A percentile compares a stretch with the other conserved stretches of the same genome.
Evolutionary conservation across 2,113 vertebrate species (phyloP).

Genomic region (Jacana jacana): DNA sequence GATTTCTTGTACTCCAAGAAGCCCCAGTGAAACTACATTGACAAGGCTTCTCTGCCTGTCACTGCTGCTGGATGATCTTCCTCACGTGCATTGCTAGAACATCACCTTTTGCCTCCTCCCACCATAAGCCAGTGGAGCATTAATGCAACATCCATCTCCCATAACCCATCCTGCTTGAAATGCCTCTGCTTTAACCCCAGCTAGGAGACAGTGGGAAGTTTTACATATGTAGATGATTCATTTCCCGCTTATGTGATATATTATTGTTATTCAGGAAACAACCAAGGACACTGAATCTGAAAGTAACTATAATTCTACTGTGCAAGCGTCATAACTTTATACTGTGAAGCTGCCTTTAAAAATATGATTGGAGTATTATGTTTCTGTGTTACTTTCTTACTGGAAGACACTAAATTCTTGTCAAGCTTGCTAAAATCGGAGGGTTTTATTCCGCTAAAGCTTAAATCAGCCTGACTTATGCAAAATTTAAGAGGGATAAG

Average conservation of each 20-base stretch:
- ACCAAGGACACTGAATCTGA: conserved; percentile 44
- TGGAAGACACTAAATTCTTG: conserved; percentile 61
- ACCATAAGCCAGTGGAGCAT: too few species aligned
- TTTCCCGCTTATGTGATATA: not conserved
- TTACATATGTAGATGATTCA: not conserved
- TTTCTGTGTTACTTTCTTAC: conserved; percentile 44
- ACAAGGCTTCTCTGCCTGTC: not conserved
- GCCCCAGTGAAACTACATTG: not conserved
- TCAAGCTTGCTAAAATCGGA: conserved; percentile 58
- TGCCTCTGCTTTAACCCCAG: not conserved
- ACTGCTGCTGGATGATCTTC: not conserved
- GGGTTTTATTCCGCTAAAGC: conserved; percentile 61
- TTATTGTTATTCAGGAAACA: conserved; percentile 25
- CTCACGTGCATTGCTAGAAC: not conserved
- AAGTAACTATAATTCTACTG: conserved; percentile 45
- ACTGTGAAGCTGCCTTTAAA: conserved; percentile 40
- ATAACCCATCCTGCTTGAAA: not conserved
- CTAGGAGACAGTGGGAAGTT: not conserved
- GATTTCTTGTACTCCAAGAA: not conserved
- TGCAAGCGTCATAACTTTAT: conserved; percentile 31
- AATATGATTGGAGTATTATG: conserved; percentile 34
- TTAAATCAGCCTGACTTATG: conserved; percentile 63
- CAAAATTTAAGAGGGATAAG: conserved; percentile 63
- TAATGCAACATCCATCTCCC: rapidly evolving
- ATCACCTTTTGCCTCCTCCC: rapidly evolving